Evolutionary conservation across 1,140 invertebrate species (phyloP), one percentile per base, ranked within the genome.

Genomic region (Oscheius sp.): DNA sequence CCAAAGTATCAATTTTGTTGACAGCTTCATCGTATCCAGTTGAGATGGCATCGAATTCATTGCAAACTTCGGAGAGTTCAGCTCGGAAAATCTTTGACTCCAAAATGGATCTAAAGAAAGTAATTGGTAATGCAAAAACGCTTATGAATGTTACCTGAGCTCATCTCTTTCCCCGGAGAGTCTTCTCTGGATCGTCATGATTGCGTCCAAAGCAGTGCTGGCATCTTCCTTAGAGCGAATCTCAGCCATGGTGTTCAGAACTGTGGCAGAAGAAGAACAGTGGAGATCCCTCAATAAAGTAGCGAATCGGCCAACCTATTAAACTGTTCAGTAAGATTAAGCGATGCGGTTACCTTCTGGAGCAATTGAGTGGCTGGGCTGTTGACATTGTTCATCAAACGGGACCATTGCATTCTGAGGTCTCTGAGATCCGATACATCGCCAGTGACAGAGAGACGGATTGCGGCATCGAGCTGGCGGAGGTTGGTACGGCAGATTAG

Each of bases 1-100:
- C 72, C 35, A 74, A 35, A 7, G 34, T 62, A 3, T 46, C 55
- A 15, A 74, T 67, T 36, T 45, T 74, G 18, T 68, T 31, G 36
- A 74, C 64, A 13, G 72, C 72, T 18, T 74, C 72, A 36, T 74
- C 72, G 59, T 74, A 74, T 65, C 72, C 65, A 46, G 58, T 38
- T 2, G 72, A 45, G 2, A 74, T 46, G 15, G 72, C 28, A 29
- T 38, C 38, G 23, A 67, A 74, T 20, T 74, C 72, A 46, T 55
- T 35, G 3, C 32, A 36, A 0, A 74, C 23, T 7, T 67, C 72
- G 35, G 52, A 29, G 4, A 69, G 31, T 20, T 73, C 64, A 18
- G 29, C 38, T 29, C 42, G 34, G 65, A 68, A 58, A n/a, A 29
- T 67, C 15, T 34, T 18, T 13, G 64, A 61, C 35, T 32, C 35